Conservation (phyloP, 2,888 invertebrate species). For the Odontothrips loti region DNA sequence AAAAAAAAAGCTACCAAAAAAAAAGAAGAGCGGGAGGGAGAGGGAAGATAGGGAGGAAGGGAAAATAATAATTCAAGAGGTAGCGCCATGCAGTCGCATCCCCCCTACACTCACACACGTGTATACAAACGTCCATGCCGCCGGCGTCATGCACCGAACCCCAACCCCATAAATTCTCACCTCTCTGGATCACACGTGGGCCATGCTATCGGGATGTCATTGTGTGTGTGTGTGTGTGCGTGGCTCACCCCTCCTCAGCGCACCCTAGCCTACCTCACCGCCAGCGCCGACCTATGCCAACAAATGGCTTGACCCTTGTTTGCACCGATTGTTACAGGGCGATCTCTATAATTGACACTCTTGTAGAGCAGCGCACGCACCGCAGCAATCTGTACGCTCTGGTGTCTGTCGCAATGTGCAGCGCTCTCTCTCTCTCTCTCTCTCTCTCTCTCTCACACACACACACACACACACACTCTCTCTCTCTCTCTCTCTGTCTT, state of each 20-base stretch:
- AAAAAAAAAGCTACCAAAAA: no score
- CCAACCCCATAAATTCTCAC: conserved; percentile 14
- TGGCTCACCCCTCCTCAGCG: neutral
- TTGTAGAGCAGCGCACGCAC: neutral
- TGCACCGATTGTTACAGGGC: conserved; percentile 18
- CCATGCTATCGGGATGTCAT: no score
- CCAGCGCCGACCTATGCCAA: neutral
- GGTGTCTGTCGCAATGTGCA: no score
- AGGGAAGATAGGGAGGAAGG: neutral
- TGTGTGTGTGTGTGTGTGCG: no score
- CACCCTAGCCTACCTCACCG: conserved; percentile 2
- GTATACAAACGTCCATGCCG: no score
- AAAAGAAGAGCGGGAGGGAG: neutral
- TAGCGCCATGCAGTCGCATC: neutral
- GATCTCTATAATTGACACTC: conserved; percentile 25
- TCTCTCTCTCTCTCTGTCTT: neutral
- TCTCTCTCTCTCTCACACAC: neutral
- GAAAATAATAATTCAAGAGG: no score
- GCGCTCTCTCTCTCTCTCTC: neutral
- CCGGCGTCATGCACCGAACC: no score
- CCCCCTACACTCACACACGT: neutral
- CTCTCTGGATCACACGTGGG: neutral
- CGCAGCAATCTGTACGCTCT: neutral
- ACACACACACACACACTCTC: neutral
- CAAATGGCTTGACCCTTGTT: conserved; percentile 18